These are phyloP conservation scores for Prenolepis imparis DNA, from an alignment of 2,888 invertebrate genomes.

Conservation along the genomic window DNA sequence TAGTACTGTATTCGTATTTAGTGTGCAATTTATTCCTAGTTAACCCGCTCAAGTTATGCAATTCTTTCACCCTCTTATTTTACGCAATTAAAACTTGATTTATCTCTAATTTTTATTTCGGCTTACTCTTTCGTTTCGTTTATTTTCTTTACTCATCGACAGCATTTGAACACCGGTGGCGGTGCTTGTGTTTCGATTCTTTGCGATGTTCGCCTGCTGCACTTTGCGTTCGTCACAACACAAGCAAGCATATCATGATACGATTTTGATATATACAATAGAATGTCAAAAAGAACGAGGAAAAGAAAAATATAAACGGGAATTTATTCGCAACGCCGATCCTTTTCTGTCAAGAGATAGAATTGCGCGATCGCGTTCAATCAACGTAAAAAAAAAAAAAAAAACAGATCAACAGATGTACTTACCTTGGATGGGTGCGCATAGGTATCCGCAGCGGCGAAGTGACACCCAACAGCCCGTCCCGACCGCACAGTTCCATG, in stretches of 20 bases:
- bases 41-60: conserved; percentile 34
- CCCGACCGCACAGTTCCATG: conserved; percentile 95
- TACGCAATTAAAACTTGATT: conserved; percentile 14
- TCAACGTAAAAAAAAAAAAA: conserved; percentile 47
- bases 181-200: conserved; percentile 71
- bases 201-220: conserved; percentile 49
- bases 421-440: conserved; percentile 79
- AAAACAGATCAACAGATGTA: conserved; percentile 70
- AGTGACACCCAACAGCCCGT: conserved; percentile 91
- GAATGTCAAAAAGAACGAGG: background rate
- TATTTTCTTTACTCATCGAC: conserved; percentile 27
- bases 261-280: conserved; percentile 7
- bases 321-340: conserved; percentile 20
- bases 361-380: conserved; percentile 39
- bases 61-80: conserved; percentile 32
- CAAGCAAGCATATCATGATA: conserved; percentile 3
- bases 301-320: background rate
- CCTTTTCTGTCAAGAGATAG: conserved; percentile 3
- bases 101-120: conserved; percentile 41
- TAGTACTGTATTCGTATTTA: conserved; percentile 78
- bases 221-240: conserved; percentile 37
- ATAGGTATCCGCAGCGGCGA: conserved; percentile 92
- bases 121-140: conserved; percentile 25
- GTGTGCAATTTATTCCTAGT: conserved; percentile 82
- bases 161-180: conserved; percentile 64